Conservation (phyloP, 2,113 vertebrate genomes). For the Rhea pennata region DNA sequence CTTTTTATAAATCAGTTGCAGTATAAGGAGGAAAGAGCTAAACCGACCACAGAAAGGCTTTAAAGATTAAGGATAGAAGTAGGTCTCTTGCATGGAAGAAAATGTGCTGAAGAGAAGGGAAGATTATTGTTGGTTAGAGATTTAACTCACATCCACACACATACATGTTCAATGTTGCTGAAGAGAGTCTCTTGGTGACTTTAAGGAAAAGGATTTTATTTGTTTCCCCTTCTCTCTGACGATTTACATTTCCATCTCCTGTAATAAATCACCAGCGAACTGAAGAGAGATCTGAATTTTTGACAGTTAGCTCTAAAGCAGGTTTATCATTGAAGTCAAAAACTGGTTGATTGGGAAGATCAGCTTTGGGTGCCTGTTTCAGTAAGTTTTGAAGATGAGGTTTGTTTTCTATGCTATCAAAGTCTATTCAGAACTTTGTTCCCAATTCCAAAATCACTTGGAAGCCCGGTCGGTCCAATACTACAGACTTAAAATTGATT, state of each 20-base stretch:
- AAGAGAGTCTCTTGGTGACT: background rate
- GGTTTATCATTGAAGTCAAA: background rate
- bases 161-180: background rate
- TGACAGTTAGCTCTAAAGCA: background rate
- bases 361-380: background rate
- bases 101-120: background rate
- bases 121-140: background rate
- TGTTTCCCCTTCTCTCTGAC: background rate
- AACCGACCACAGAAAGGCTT: background rate
- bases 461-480: slow-evolving; percentile 6
- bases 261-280: background rate
- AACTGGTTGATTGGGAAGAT: background rate
- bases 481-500: slow-evolving; percentile 11
- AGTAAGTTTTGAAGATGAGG: background rate
- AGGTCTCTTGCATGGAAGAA: background rate
- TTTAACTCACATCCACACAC: background rate
- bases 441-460: slow-evolving; percentile 2
- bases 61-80: background rate
- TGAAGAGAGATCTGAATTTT: background rate
- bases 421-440: background rate
- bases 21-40: background rate
- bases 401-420: background rate
- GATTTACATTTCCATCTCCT: background rate
- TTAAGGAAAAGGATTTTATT: background rate
- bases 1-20: background rate